Conservation (phyloP, 2,888 invertebrate species). For the Sminthurinus aureus region DNA sequence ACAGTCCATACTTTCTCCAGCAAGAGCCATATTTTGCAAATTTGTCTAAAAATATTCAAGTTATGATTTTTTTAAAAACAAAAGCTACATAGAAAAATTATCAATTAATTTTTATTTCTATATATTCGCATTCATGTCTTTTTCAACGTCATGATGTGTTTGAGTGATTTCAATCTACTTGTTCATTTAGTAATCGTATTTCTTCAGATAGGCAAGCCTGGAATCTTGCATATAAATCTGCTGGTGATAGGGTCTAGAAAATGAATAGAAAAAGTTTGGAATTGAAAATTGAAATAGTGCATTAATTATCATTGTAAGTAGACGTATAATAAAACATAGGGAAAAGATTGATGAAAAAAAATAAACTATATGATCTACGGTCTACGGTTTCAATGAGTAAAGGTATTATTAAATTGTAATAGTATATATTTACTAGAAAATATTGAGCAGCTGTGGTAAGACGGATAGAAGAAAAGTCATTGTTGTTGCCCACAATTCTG, state of each 20-base stretch:
- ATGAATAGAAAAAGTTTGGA: no score
- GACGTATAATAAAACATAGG: not conserved
- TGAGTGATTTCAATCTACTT: not conserved
- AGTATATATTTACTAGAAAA: not conserved
- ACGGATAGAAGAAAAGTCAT: not conserved
- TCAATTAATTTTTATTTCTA: no score
- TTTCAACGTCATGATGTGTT: no score
- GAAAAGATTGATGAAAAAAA: not conserved
- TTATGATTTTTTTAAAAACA: no score
- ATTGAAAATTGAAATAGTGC: no score
- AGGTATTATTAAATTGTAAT: not conserved
- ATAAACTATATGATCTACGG: not conserved
- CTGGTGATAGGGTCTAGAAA: not conserved
- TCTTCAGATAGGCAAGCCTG: slow-evolving; percentile 18
- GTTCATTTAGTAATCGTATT: not conserved
- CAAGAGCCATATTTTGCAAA: no score
- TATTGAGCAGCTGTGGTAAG: not conserved
- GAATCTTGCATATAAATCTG: not conserved
- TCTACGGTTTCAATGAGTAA: no score
- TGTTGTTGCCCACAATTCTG: not conserved
- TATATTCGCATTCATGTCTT: no score
- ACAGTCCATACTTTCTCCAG: no score
- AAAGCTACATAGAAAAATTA: no score
- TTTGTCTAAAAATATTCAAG: no score
- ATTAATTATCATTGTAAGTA: no score